Base-by-base conservation (phyloP, 2,888 invertebrate species). In the Dione vanillae region DNA sequence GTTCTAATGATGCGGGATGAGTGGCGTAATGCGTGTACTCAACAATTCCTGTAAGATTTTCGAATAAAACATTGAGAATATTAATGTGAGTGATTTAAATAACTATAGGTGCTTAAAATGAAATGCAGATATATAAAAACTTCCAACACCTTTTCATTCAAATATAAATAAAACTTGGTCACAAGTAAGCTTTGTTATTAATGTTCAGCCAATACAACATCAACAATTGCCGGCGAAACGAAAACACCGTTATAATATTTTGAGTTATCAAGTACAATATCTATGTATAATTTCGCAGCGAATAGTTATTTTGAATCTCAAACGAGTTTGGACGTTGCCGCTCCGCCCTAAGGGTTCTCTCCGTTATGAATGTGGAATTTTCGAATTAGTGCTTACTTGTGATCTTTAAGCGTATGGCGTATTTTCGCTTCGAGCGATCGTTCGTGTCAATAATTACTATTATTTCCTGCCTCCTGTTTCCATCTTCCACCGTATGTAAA, bases 401-500 rank as follows among this genome's bases (percentile, higher is more conserved):
- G 86, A 88, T 90, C 85, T 87, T 88, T 84, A 81, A 81, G 80
- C 77, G 85, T 80, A 82, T 81, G 85, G 84, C 78, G 81, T 80
- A 82, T 82, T 83, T 83, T 82, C 76, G 84, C 85, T 77, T 78
- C 76, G 80, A 85, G 88, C 82, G 77, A 72, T 75, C 78, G 83
- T 91, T 89, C 91, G 90, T 91, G 92, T 91, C 91, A 92, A 89
- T 92, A 92, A 92, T 92, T 89, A 91, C 91, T 89, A 90, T 90
- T 80, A 92, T 91, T 90, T 87, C 85, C 82, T 79, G 79, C 82
- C 77, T 80, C 83, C 77, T 80, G 85, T 87, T 88, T 85, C 85
- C 91, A 89, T 87, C 86, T 86, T 83, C 83, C 83, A 81, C 85
- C 82, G 82, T 74, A 84, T 84, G 87, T 89, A 87, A 89, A 90